Evolutionary conservation across 2,113 vertebrate genomes (phyloP), one percentile per base, ranked within the genome.

Genomic region (Clarias macrocephalus): DNA sequence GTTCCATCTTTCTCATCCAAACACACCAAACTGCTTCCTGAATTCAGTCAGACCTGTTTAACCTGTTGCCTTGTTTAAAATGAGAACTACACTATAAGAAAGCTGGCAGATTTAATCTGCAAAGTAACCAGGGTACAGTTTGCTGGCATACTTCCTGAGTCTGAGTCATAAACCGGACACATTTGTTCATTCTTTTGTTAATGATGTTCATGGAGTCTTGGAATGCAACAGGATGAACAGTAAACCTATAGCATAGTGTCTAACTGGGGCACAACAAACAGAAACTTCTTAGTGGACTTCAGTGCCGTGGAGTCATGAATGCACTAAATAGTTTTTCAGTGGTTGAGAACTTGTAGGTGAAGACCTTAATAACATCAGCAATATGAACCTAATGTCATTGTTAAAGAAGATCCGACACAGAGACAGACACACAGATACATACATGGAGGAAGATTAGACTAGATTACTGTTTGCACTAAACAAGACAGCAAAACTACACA

Each of bases 311-410:
- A 76, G 30, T 88, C 88, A 92, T 1, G 62, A 88, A 89, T 68
- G 84, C 85, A 88, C 88, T 88, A 75, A 88, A 89, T 87, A 90
- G 86, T 90, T 92, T 88, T 76, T 57, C 70, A 66, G 85, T 85
- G n/a, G 83, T 68, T 88, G 62, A 79, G 52, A 15, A 1, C 52
- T 63, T 84, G 54, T 48, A 87, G 73, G 63, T 86, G 52, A 82
- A 66, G 48, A 62, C 75, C 56, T 88, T 87, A 88, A 90, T 91
- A 87, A 89, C 88, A 87, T 91, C 89, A 89, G 72, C 25, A 42
- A 80, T 85, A 48, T 63, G 70, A 77, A 89, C 85, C 77, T 60
- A 42, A 90, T 54, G 86, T 89, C 86, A 77, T 33, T 88, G 56
- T 28, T 80, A 75, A 59, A 68, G 33, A 68, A 68, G 18, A 33